Evolutionary conservation across 2,888 invertebrate species (phyloP).

Genomic region (Norana najaformis): DNA sequence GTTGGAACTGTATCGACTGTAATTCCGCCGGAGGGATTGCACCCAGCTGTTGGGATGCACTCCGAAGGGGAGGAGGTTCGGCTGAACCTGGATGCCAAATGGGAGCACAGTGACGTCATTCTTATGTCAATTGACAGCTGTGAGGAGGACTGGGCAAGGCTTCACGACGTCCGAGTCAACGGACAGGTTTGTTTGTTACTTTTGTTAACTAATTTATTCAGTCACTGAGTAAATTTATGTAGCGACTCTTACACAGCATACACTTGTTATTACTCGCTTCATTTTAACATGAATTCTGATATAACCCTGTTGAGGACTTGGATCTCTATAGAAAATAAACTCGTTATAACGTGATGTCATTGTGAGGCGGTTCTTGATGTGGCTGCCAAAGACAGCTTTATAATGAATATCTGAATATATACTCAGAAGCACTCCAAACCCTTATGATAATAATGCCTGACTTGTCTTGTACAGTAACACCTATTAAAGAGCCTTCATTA

Average conservation of each 20-base stretch:
- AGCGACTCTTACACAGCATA: no score
- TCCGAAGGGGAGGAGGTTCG: slow-evolving; percentile 64
- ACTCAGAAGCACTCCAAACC: background rate
- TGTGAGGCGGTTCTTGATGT: no score
- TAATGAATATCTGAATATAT: no score
- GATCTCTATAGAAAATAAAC: no score
- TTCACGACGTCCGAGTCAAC: slow-evolving; percentile 63
- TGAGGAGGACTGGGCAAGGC: slow-evolving; percentile 65
- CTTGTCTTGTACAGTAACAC: background rate
- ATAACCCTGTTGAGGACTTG: no score
- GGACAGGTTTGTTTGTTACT: slow-evolving; percentile 29
- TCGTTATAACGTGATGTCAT: no score
- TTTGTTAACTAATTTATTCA: background rate
- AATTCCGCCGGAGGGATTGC: slow-evolving; percentile 59
- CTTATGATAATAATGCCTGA: background rate
- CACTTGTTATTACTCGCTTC: no score
- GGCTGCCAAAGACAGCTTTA: no score
- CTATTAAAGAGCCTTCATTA: background rate
- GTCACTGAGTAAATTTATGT: background rate
- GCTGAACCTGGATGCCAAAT: slow-evolving; percentile 58
- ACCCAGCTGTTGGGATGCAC: slow-evolving; percentile 64
- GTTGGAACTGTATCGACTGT: slow-evolving; percentile 54
- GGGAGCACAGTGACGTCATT: slow-evolving; percentile 62
- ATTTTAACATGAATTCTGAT: no score
- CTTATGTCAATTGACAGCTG: slow-evolving; percentile 65